These are phyloP conservation scores for Pogonocichla stellata DNA, from an alignment of 2,113 vertebrate species.

Conservation along the genomic window DNA sequence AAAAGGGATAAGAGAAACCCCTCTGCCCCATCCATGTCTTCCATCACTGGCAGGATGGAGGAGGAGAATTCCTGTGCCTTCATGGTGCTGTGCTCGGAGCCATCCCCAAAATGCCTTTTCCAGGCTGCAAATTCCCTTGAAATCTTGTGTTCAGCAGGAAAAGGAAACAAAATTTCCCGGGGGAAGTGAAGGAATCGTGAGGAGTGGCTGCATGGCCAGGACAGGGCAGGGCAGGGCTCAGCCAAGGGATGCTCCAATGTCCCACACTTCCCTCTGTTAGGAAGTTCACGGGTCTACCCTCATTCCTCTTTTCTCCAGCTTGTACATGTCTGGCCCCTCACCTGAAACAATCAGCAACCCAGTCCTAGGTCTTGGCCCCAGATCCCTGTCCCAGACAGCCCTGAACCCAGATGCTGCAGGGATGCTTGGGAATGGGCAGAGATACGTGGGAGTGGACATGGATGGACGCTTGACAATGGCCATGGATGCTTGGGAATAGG, in stretches of 20 bases:
- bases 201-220: not conserved
- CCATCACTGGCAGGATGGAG: not conserved
- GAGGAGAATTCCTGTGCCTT: not conserved
- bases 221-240: not conserved
- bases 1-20: not conserved
- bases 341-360: not conserved
- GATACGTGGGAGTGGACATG: not conserved
- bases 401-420: not conserved
- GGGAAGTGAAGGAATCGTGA: not conserved
- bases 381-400: not conserved
- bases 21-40: not conserved
- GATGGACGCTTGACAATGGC: not conserved
- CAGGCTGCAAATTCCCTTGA: not conserved
- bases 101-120: not conserved
- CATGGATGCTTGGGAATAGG: too few species aligned
- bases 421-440: not conserved
- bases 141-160: not conserved
- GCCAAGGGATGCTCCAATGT: not conserved
- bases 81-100: fast-evolving
- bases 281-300: not conserved
- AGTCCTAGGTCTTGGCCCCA: not conserved
- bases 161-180: not conserved
- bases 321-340: not conserved
- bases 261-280: not conserved
- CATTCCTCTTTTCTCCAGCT: not conserved